Conservation (phyloP, 2,888 invertebrate species). For the Dicyrtomina minuta region DNA sequence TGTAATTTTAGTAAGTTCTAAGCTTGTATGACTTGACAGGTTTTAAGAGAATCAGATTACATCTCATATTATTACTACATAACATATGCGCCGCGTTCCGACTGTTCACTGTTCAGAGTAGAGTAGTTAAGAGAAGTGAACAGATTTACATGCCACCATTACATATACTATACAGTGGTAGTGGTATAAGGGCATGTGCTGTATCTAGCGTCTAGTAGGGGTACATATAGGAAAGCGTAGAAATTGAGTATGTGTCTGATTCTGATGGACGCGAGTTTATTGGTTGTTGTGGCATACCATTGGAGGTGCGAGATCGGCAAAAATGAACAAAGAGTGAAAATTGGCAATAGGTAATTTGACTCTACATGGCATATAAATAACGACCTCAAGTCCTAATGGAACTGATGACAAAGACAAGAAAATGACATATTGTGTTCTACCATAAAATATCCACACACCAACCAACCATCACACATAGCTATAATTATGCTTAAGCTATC, state of each 20-base stretch:
- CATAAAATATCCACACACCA: not conserved
- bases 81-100: not conserved
- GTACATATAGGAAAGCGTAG: not conserved
- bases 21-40: slow-evolving; percentile 12
- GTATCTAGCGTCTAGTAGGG: not conserved
- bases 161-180: not conserved
- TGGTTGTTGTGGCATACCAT: slow-evolving; percentile 2
- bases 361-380: slow-evolving; percentile 15
- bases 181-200: not conserved
- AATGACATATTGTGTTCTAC: slow-evolving; percentile 18
- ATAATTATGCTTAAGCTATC: too few relatives aligned
- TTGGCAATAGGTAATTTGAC: slow-evolving; percentile 24
- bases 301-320: not conserved
- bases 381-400: slow-evolving; percentile 6
- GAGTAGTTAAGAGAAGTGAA: too few relatives aligned
- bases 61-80: not conserved
- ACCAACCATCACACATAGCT: too few relatives aligned
- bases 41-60: slow-evolving; percentile 24
- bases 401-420: slow-evolving; percentile 18
- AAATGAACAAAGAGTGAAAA: slow-evolving; percentile 18
- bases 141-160: too few relatives aligned
- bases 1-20: slow-evolving; percentile 15
- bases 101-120: not conserved
- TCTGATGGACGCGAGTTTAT: slow-evolving; percentile 2
- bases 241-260: not conserved